phyloP scores from a whole-genome alignment of 2,888 invertebrate genomes.

The Cosmopolites sordidus region DNA sequence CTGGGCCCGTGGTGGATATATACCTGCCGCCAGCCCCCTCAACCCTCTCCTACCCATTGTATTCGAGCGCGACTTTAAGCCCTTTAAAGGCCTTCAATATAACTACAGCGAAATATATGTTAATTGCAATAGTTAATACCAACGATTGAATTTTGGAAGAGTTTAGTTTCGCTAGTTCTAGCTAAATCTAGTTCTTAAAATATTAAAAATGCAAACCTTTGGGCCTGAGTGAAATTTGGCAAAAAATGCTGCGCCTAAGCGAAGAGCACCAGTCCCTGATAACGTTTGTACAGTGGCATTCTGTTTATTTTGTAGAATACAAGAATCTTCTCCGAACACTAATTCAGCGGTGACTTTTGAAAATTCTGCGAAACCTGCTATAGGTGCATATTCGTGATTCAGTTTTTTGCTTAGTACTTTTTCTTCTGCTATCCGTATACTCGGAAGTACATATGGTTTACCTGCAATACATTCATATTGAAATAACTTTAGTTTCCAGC shows the following conservation, averaged over 20 bases:
- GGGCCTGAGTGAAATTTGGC: constrained; percentile 52
- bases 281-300: constrained; percentile 51
- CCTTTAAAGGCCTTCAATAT: no score
- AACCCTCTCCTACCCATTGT: no score
- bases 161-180: no score
- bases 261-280: constrained; percentile 63
- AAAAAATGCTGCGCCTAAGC: constrained; percentile 59
- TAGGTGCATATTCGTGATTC: constrained; percentile 63
- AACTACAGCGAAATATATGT: no score
- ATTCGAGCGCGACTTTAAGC: no score
- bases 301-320: constrained; percentile 45
- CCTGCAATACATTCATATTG: no score
- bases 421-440: constrained; percentile 58
- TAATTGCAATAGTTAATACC: no score
- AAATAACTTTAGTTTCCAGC: no score
- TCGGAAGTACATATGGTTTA: constrained; percentile 53
- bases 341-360: constrained; percentile 49
- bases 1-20: no score
- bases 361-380: constrained; percentile 53
- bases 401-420: constrained; percentile 47
- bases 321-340: constrained; percentile 56
- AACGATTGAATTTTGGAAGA: no score
- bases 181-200: no score
- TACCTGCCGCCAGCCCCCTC: no score
- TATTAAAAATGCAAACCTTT: constrained; percentile 47